These are phyloP conservation scores for Propithecus coquereli DNA, from an alignment of 2,113 vertebrate genomes.

Conservation along the genomic window DNA sequence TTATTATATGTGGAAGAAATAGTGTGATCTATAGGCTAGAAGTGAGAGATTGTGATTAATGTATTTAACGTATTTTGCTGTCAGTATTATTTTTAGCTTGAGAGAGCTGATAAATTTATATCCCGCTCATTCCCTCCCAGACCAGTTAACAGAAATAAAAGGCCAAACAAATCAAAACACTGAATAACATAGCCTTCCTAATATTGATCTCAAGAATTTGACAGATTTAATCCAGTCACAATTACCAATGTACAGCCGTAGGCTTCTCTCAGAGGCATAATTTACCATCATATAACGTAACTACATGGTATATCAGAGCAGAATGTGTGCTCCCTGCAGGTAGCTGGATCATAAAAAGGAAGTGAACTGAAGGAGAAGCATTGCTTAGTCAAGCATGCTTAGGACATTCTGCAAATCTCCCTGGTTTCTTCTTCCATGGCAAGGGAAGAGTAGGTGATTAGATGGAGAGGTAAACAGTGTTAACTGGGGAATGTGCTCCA, in stretches of 20 bases:
- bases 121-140: not conserved
- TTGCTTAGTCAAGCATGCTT: not conserved
- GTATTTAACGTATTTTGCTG: not conserved
- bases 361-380: not conserved
- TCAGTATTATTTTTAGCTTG: not conserved
- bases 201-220: not conserved
- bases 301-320: not conserved
- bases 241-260: rapidly evolving
- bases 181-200: not conserved
- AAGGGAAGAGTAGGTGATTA: not conserved
- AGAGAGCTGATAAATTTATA: not conserved
- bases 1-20: not conserved
- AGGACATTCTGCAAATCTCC: not conserved
- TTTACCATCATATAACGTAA: not conserved
- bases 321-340: not conserved
- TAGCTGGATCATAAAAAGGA: too few species aligned
- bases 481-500: not conserved
- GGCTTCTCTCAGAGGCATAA: not conserved
- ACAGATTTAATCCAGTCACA: not conserved
- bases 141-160: not conserved
- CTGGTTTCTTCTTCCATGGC: not conserved
- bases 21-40: not conserved
- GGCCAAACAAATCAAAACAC: not conserved
- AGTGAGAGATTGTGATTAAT: not conserved
- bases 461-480: not conserved